Evolutionary conservation across 2,113 vertebrate genomes (phyloP), one percentile per base, ranked within the genome.

Genomic region (Raja brachyura): DNA sequence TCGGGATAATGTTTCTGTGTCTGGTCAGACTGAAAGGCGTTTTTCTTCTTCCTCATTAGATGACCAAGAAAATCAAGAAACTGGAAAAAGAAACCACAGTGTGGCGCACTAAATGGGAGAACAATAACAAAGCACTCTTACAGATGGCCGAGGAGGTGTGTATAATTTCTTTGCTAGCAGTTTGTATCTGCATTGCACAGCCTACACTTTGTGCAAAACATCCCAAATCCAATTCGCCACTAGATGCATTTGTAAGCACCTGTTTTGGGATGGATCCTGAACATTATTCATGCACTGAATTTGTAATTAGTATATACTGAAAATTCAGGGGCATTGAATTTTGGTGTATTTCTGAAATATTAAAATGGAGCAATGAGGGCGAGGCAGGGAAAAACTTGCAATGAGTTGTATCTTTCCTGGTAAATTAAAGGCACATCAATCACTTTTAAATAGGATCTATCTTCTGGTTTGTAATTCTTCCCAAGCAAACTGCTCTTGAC

Each of bases 11-110:
- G 66, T 48, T 90, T 33, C 4, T 20, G 33, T 70, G 11, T 14
- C 16, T 54, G 18, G 22, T 39, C 68, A 22, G 14, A 28, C 25
- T 66, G 31, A 70, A 70, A 33, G 33, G n/a, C 4, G 14, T 48
- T 70, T 70, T 31, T 66, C 59, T 73, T 11, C 79, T 90, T 9
- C 74, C 5, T 31, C 95, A 78, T n/a, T 94, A 99, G 99, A 99
- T 99, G 99, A 99, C 99, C 0, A 99, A 99, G 96, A 99, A 99
- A 96, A 99, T 99, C 93, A 99, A 99, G 95, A 99, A 99, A 95
- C 96, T 99, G 96, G 99, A 99, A 96, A 99, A 99, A 95, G 99
- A 99, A 95, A 99, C 98, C 0, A 97, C 98, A 56, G 96, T 99
- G 93, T 99, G 99, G 99, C 98, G 98, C 90, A 99, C 97, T 93